These are phyloP conservation scores for Nomia melanderi DNA, from an alignment of 1,140 invertebrate genomes.

Conservation along the genomic window DNA sequence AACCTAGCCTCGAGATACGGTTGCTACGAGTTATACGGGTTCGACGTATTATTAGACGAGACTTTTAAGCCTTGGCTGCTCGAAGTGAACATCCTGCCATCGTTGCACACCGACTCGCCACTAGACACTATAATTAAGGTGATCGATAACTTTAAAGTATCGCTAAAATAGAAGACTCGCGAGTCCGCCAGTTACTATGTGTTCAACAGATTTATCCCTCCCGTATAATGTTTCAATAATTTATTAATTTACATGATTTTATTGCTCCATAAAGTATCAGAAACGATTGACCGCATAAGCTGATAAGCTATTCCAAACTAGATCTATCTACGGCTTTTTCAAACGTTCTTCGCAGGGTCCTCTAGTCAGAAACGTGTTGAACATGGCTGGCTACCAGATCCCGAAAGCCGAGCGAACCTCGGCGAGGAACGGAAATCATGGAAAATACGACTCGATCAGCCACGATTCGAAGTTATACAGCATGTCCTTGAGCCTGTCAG, in stretches of 20 bases:
- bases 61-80: constrained; percentile 95
- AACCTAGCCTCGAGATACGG: constrained; percentile 87
- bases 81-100: constrained; percentile 97
- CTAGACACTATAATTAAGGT: constrained; percentile 94
- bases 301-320: no score
- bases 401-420: constrained; percentile 80
- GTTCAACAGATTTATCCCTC: no score
- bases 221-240: no score
- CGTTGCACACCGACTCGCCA: constrained; percentile 93
- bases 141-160: no score
- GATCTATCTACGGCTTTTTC: no score
- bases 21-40: constrained; percentile 91
- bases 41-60: constrained; percentile 90
- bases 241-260: no score
- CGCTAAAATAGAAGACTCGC: no score
- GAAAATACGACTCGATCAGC: constrained; percentile 49
- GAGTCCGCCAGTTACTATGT: no score
- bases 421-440: constrained; percentile 48
- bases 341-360: constrained; percentile 83
- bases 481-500: constrained; percentile 76
- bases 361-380: constrained; percentile 93
- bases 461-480: constrained; percentile 76
- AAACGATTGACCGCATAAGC: no score
- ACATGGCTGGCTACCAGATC: constrained; percentile 94
- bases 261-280: no score